Conservation (phyloP, 1,140 invertebrate genomes). For the Trichoplusia ni region DNA sequence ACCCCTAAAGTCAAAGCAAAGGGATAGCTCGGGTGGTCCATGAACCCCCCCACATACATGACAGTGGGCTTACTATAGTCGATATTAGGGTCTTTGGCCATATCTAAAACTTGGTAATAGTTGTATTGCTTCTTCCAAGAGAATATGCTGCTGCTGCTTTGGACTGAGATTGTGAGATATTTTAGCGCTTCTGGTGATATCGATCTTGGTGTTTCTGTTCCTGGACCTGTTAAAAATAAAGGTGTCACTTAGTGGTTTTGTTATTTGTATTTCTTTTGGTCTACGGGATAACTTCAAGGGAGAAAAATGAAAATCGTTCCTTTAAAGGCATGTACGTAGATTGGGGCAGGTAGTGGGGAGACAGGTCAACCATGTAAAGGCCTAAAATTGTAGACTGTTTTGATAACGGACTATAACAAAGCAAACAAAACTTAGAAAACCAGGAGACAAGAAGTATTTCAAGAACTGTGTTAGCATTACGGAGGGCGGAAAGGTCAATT, state of each 20-base stretch:
- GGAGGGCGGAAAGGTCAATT: too few relatives aligned
- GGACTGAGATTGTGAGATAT: slow-evolving; percentile 44
- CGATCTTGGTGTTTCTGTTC: slow-evolving; percentile 47
- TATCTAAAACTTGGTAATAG: slow-evolving; percentile 58
- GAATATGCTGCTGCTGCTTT: slow-evolving; percentile 21
- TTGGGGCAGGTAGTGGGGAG: too few relatives aligned
- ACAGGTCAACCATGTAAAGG: too few relatives aligned
- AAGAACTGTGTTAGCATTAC: too few relatives aligned
- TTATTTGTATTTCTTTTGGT: neutral
- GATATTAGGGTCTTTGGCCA: slow-evolving; percentile 52
- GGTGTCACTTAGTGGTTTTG: neutral
- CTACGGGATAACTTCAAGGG: too few relatives aligned
- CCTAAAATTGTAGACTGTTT: too few relatives aligned
- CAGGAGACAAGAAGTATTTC: too few relatives aligned
- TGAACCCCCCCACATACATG: slow-evolving; percentile 55
- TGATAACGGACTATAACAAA: too few relatives aligned
- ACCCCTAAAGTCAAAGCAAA: slow-evolving; percentile 34
- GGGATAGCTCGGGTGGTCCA: slow-evolving; percentile 56
- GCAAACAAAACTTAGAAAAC: too few relatives aligned
- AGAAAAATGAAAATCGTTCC: too few relatives aligned
- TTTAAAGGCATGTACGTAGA: too few relatives aligned
- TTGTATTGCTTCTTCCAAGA: slow-evolving; percentile 44
- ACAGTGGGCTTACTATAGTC: slow-evolving; percentile 58
- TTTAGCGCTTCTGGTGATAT: slow-evolving; percentile 57
- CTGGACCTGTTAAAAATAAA: slow-evolving; percentile 51